These are phyloP conservation scores for Pteropus alecto DNA, from an alignment of 2,113 vertebrate species.

Conservation along the genomic window DNA sequence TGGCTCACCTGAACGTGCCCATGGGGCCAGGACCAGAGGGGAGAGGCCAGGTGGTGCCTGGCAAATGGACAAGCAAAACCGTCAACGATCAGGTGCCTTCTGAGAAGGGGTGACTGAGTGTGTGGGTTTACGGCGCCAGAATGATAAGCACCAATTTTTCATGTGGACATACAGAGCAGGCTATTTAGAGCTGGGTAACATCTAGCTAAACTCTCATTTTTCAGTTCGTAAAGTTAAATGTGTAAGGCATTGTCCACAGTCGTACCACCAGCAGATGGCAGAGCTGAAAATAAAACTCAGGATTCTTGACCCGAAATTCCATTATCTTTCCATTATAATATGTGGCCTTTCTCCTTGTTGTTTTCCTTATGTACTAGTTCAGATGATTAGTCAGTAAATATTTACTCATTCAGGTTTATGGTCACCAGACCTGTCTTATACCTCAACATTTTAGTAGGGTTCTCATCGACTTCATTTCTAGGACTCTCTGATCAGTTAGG, in stretches of 20 bases:
- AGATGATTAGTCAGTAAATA: not conserved
- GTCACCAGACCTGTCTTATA: not conserved
- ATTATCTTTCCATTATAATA: not conserved
- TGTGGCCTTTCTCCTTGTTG: not conserved
- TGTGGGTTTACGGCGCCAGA: not conserved
- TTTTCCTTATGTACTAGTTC: not conserved
- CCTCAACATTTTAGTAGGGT: not conserved
- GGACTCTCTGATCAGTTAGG: not conserved
- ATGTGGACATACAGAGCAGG: not conserved
- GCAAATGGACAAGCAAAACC: not conserved
- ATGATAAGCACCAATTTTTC: not conserved
- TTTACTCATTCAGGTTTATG: not conserved
- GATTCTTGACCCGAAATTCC: not conserved
- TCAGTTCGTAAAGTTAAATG: not conserved
- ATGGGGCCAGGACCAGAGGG: not conserved
- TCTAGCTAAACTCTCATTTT: not conserved
- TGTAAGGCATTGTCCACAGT: not conserved
- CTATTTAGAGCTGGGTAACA: not conserved
- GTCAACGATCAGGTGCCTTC: not conserved
- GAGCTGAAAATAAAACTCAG: not conserved
- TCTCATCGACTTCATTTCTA: not conserved
- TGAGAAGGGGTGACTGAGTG: not conserved
- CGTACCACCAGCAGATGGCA: not conserved
- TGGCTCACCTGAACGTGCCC: not conserved
- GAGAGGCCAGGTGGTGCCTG: not conserved